These are phyloP conservation scores for Drosophila incognita DNA, from an alignment of 2,888 invertebrate genomes.

Conservation along the genomic window DNA sequence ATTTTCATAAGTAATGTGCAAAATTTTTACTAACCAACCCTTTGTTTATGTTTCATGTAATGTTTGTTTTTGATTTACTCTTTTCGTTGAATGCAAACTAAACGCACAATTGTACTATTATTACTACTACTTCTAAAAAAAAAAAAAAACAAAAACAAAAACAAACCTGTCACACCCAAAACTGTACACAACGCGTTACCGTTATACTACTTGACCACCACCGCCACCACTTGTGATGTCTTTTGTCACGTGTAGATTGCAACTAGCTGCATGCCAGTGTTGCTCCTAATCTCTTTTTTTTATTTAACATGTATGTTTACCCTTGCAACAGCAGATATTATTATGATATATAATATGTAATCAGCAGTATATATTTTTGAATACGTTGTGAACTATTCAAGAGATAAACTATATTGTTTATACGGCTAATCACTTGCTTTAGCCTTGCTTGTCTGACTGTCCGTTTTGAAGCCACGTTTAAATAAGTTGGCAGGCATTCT, in stretches of 20 bases:
- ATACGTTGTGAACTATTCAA: neutral
- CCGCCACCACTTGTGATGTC: constrained; percentile 8
- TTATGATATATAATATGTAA: too few relatives aligned
- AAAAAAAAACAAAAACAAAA: neutral
- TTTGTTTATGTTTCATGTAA: constrained; percentile 57
- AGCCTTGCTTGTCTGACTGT: neutral
- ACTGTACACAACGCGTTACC: constrained; percentile 32
- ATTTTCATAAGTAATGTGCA: constrained; percentile 69
- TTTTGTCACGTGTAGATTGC: constrained; percentile 29
- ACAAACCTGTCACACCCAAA: constrained; percentile 22
- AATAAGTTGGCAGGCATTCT: neutral
- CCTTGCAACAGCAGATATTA: constrained; percentile 17
- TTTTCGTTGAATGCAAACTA: constrained; percentile 57
- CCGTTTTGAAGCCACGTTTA: neutral
- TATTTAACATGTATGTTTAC: constrained; percentile 4
- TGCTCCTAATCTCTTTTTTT: constrained; percentile 18
- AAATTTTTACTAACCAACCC: constrained; percentile 69
- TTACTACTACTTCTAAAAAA: neutral
- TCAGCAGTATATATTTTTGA: neutral
- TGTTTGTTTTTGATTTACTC: constrained; percentile 52
- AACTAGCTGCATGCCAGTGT: constrained; percentile 39
- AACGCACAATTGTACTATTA: constrained; percentile 54
- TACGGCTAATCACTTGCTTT: neutral
- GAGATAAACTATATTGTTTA: neutral
- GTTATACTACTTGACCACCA: constrained; percentile 20